Percentiles rank a stretch among this genome's conserved stretches.
Evolutionary conservation across 2,888 invertebrate genomes (phyloP).

Genomic region (Lepidocyrtinus sp.): DNA sequence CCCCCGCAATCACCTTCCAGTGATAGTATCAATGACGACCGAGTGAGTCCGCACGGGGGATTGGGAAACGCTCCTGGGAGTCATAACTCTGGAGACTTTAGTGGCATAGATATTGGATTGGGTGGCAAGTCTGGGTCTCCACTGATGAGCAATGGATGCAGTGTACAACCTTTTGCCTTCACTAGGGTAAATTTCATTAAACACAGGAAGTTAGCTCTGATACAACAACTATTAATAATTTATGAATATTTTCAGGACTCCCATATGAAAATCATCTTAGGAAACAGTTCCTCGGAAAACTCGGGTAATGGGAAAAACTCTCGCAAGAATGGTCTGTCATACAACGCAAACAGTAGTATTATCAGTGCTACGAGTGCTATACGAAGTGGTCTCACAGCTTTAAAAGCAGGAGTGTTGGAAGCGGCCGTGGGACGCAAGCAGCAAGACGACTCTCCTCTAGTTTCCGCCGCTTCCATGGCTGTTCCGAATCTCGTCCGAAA

Average conservation of each 20-base stretch:
- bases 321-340: constrained; percentile 67
- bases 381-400: constrained; percentile 69
- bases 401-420: constrained; percentile 67
- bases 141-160: constrained; percentile 64
- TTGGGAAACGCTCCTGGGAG: constrained; percentile 49
- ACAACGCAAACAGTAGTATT: constrained; percentile 68
- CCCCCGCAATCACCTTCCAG: constrained; percentile 82
- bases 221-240: background rate
- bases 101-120: constrained; percentile 43
- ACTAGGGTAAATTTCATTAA: constrained; percentile 67
- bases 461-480: constrained; percentile 69
- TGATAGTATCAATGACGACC: constrained; percentile 70
- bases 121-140: constrained; percentile 59
- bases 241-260: constrained; percentile 82
- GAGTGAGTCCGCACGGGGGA: constrained; percentile 67
- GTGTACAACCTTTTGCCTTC: constrained; percentile 68
- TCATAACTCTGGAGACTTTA: constrained; percentile 49
- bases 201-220: background rate
- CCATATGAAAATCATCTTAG: constrained; percentile 91
- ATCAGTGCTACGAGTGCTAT: constrained; percentile 69
- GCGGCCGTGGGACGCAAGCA: constrained; percentile 63
- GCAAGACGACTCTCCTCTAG: constrained; percentile 67
- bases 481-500: constrained; percentile 68
- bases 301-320: constrained; percentile 63
- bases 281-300: constrained; percentile 73